Conservation (phyloP, 2,797 vertebrate genomes). For the Aselliscus stoliczkanus region DNA sequence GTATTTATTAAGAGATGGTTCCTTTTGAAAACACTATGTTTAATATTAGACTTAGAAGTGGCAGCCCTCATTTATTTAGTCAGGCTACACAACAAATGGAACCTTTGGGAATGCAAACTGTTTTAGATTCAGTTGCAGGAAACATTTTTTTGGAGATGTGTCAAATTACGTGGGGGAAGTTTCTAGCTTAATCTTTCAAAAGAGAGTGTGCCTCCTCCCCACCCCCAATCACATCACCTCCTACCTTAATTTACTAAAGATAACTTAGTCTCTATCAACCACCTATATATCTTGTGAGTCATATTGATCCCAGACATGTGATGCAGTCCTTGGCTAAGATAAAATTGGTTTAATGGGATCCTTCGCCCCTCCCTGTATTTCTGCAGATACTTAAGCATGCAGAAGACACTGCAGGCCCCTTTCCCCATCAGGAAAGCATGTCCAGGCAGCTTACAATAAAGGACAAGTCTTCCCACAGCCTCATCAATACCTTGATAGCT, state of each 20-base stretch:
- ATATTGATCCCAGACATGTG: constrained; percentile 62
- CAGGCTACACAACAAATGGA: constrained; percentile 20
- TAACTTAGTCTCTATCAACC: constrained; percentile 65
- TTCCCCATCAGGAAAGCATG: constrained; percentile 34
- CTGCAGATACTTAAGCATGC: constrained; percentile 56
- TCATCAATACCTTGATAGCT: constrained; percentile 68
- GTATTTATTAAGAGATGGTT: constrained; percentile 35
- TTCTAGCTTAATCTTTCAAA: constrained; percentile 52
- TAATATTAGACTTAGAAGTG: constrained; percentile 44
- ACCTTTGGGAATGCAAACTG: constrained; percentile 25
- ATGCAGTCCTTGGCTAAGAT: constrained; percentile 53
- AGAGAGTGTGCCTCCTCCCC: constrained; percentile 23
- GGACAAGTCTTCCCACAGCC: constrained; percentile 64
- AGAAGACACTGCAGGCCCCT: neutral
- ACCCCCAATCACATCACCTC: constrained; percentile 6
- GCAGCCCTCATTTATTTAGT: constrained; percentile 33
- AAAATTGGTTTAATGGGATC: constrained; percentile 69
- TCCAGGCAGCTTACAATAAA: constrained; percentile 69
- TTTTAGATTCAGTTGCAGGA: constrained; percentile 60
- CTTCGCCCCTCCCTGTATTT: constrained; percentile 25
- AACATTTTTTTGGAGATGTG: constrained; percentile 62
- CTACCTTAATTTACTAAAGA: constrained; percentile 65
- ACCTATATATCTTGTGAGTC: constrained; percentile 50
- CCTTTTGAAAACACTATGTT: constrained; percentile 13
- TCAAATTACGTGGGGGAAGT: constrained; percentile 52